phyloP scores from a whole-genome alignment of 2,797 vertebrate species.

The Heliangelus exortis region DNA sequence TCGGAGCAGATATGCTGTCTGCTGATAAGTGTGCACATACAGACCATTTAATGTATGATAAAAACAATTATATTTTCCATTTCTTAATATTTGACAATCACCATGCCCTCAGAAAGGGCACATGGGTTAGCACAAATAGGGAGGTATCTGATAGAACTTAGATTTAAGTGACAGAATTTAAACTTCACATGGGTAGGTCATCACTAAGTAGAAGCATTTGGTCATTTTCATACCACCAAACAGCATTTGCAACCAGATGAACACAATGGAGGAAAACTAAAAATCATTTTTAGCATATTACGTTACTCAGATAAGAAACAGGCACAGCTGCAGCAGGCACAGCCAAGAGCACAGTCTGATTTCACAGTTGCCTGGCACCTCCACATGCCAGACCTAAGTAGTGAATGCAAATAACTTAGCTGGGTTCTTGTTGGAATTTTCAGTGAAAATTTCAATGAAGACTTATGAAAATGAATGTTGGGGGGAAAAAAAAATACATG shows the following conservation, averaged over 20 bases:
- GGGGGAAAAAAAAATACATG: background rate
- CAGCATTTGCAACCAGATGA: background rate
- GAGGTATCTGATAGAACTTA: background rate
- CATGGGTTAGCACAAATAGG: background rate
- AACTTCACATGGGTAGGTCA: background rate
- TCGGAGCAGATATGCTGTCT: background rate
- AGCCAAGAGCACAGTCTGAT: background rate
- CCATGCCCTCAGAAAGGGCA: background rate
- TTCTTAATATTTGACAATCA: background rate
- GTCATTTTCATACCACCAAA: background rate
- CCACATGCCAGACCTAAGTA: background rate
- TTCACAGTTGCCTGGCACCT: constrained; percentile 23
- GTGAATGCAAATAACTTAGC: background rate
- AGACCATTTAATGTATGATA: background rate
- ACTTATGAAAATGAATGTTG: background rate
- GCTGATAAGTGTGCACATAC: constrained; percentile 7
- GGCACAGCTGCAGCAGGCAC: background rate
- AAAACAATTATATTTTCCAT: background rate
- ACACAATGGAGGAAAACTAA: background rate
- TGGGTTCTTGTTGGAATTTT: background rate
- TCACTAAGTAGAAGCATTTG: background rate
- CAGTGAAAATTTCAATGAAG: background rate
- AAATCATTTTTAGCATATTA: background rate
- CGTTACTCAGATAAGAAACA: background rate
- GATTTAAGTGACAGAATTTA: background rate